A percentile compares a stretch with the other conserved stretches of the same genome.
Conservation (phyloP, 2,888 invertebrate genomes). For the Zele albiditarsus region DNA sequence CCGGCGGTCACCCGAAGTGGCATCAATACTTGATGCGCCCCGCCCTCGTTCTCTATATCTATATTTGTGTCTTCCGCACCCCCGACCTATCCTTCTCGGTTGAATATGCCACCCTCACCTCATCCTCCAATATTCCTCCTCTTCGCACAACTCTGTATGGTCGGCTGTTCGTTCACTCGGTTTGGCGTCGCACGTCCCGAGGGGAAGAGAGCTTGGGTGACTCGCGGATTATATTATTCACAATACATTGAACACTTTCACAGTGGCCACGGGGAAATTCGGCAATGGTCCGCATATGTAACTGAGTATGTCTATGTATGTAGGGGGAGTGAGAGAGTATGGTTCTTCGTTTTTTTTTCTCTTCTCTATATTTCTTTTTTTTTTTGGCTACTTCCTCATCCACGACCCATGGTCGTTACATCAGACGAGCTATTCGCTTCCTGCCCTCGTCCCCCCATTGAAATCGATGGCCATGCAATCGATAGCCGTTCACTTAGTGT, state of each 20-base stretch:
- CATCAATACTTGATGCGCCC: conserved; percentile 66
- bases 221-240: conserved; percentile 70
- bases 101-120: not conserved
- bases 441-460: conserved; percentile 6
- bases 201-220: conserved; percentile 54
- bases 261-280: conserved; percentile 59
- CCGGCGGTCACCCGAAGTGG: conserved; percentile 60
- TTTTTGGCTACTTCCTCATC: not conserved
- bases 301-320: conserved; percentile 13
- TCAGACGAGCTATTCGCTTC: not conserved
- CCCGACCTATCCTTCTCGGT: conserved; percentile 34
- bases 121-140: conserved; percentile 22
- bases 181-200: conserved; percentile 36
- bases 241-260: conserved; percentile 70
- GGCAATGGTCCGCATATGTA: conserved; percentile 52
- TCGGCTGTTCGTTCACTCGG: not conserved
- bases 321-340: not conserved
- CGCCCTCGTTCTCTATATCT: conserved; percentile 47
- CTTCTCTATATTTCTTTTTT: conserved; percentile 14
- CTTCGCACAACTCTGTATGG: not conserved
- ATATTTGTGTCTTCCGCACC: conserved; percentile 33
- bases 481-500: conserved; percentile 32
- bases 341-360: conserved; percentile 12
- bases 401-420: conserved; percentile 15
- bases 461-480: conserved; percentile 22